Base-by-base conservation (phyloP, 2,888 invertebrate genomes). In the Thereva unica region DNA sequence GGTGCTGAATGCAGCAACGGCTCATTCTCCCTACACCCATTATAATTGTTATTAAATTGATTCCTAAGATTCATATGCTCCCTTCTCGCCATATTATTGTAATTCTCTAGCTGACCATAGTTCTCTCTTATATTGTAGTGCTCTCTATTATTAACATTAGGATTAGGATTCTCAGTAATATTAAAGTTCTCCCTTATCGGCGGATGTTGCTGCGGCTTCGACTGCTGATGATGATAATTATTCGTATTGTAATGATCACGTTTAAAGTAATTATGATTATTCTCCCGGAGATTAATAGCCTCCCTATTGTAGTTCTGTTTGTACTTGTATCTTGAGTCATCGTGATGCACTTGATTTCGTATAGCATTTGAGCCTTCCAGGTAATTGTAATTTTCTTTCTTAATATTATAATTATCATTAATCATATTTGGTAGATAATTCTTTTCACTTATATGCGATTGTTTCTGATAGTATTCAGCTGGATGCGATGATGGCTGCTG, bases 101-200 rank as follows among this genome's bases (percentile, higher is more conserved):
- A 76, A 70, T 73, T 74, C 65, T 77, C 76, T 71, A 75, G 59
- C 65, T 69, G 70, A 34, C 74, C 75, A 71, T 75, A 76, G 68
- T 73, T 75, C 45, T 75, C 75, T 57, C 71, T 71, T 52, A 75
- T 75, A 71, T 74, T 75, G 66, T 72, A 75, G 69, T 76, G 75
- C 64, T 74, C 75, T 65, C 75, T 74, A 73, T 77, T 76, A 74
- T 76, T 76, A 72, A 35, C 71, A 66, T 67, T 70, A 42, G 73
- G 68, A 67, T 76, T 78, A 73, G 77, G 80, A 75, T 81, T 81
- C 73, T 81, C 80, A 74, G 78, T 80, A 69, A 81, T 81, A 76
- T 81, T 80, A 72, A 80, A 80, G 68, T 76, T 76, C 69, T 81
- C 80, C 71, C 79, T 78, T 72, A 78, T 83, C 72, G 85, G 2